Base-by-base conservation (phyloP, 1,140 invertebrate genomes). In the Heliothis subflexa region DNA sequence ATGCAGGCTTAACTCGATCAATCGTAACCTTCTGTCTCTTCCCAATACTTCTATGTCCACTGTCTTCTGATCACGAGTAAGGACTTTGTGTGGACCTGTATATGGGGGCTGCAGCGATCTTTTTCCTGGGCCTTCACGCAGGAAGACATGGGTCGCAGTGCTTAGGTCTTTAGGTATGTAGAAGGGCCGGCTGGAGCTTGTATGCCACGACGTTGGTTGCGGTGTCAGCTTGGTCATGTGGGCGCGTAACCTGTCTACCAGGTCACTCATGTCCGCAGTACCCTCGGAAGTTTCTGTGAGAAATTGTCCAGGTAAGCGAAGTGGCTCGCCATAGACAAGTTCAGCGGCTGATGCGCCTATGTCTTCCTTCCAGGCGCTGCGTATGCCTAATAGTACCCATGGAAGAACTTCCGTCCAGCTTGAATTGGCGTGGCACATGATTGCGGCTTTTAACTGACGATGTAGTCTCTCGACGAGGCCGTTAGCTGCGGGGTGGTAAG, bases 401-500 rank as follows among this genome's bases (percentile, higher is more conserved):
- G 55, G 55, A 2, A 59, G 16, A 9, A 28, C 18, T 28, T 59
- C 55, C 9, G 12, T 13, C 55, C 55, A 59, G 55, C 10, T 59
- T 12, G 18, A 21, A 21, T 59, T 59, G 3, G 33, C n/a, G 33
- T 64, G 61, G n/a, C n/a, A n/a, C n/a, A n/a, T n/a, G n/a, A n/a
- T n/a, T n/a, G n/a, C n/a, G n/a, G n/a, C n/a, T n/a, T n/a, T n/a
- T n/a, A n/a, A n/a, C n/a, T n/a, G n/a, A n/a, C n/a, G n/a, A n/a
- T n/a, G n/a, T n/a, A n/a, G 21, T 14, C 61, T 64, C 18, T 64
- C 61, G 4, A 64, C 61, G 4, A 64, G 61, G 33, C 61, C 61
- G 45, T 64, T 64, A 45, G 28, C 25, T 33, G 61, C 61, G 7
- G 61, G 61, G 18, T 64, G 61, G 40, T 64, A 64, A 16, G 61